Conservation (phyloP, 2,797 vertebrate genomes). For the Tinamus major region DNA sequence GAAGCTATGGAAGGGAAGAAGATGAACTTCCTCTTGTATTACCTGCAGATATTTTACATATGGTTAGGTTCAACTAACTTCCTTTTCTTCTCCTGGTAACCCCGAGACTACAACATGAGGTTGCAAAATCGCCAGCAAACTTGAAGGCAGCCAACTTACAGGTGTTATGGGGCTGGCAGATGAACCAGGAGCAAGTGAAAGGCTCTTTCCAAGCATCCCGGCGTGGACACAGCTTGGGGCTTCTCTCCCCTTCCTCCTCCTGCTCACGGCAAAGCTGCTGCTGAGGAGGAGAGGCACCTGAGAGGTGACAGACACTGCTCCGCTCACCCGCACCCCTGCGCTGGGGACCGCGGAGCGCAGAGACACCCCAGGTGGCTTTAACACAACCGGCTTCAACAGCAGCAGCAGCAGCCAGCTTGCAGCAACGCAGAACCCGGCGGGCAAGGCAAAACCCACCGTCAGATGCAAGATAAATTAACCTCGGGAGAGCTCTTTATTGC, state of each 20-base stretch:
- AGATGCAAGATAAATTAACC: slow-evolving; percentile 1
- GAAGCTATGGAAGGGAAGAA: not conserved
- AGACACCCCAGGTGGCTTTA: not conserved
- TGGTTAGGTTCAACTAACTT: not conserved
- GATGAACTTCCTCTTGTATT: not conserved
- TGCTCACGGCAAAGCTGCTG: not conserved
- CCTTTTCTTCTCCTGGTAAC: not conserved
- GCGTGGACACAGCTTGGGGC: fast-evolving
- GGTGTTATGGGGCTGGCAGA: not conserved
- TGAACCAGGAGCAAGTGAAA: fast-evolving
- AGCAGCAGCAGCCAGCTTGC: not conserved
- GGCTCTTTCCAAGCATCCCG: not conserved
- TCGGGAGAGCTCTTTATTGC: slow-evolving; percentile 27
- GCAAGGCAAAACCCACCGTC: not conserved
- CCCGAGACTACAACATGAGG: not conserved
- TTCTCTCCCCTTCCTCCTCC: not conserved
- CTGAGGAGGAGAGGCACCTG: not conserved
- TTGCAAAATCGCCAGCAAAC: not conserved
- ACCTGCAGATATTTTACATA: fast-evolving
- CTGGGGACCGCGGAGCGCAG: fast-evolving
- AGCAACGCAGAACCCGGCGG: not conserved
- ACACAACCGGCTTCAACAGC: not conserved
- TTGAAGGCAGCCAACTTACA: fast-evolving
- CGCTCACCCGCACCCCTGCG: not conserved
- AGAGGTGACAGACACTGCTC: not conserved